Evolutionary conservation across 1,140 invertebrate genomes (phyloP).

Genomic region (Lerema accius): DNA sequence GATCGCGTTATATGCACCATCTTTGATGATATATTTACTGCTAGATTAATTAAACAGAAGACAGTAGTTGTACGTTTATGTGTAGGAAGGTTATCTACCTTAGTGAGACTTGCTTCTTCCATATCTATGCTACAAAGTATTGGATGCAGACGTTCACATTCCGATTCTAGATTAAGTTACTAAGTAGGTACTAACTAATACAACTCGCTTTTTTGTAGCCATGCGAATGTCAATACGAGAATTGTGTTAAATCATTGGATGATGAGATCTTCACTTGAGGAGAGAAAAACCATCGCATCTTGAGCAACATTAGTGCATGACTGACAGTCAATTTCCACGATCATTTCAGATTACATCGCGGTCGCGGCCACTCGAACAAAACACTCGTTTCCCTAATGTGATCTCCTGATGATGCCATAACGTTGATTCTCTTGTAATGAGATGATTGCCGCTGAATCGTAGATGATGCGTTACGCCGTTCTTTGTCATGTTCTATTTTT

Average conservation of each 20-base stretch:
- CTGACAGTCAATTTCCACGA: conserved; percentile 14
- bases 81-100: too few relatives aligned
- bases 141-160: too few relatives aligned
- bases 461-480: conserved; percentile 13
- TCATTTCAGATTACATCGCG: conserved; percentile 9
- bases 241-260: too few relatives aligned
- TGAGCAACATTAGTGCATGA: conserved; percentile 7
- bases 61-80: too few relatives aligned
- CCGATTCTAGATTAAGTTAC: too few relatives aligned
- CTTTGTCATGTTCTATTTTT: conserved; percentile 19
- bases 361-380: conserved; percentile 6
- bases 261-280: too few relatives aligned
- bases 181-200: too few relatives aligned
- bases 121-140: too few relatives aligned
- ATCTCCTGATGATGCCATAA: conserved; percentile 6
- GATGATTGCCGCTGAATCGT: conserved; percentile 12
- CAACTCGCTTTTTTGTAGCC: too few relatives aligned
- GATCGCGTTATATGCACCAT: not conserved
- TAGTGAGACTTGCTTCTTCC: too few relatives aligned
- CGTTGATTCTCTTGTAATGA: conserved; percentile 29
- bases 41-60: not conserved
- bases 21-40: not conserved
- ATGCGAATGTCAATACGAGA: too few relatives aligned
- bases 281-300: too few relatives aligned
- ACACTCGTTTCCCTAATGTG: conserved; percentile 8